These are phyloP conservation scores for Microtus pennsylvanicus DNA, from an alignment of 2,113 vertebrate species.

Conservation along the genomic window DNA sequence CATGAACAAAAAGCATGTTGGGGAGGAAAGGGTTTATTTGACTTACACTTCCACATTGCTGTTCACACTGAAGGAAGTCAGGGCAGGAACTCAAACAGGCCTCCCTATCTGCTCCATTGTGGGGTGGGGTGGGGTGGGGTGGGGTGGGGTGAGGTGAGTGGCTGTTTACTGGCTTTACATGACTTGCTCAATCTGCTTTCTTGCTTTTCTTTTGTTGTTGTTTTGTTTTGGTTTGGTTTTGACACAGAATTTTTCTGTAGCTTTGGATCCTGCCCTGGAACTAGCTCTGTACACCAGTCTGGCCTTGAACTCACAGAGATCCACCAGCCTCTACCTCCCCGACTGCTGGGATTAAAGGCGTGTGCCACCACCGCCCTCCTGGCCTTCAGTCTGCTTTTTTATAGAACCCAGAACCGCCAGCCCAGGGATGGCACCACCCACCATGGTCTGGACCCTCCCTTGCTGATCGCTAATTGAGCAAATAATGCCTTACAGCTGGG, in stretches of 20 bases:
- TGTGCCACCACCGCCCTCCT: fast-evolving
- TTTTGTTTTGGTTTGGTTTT: too few species aligned
- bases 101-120: neutral
- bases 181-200: neutral
- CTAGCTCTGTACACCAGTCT: too few species aligned
- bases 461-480: neutral
- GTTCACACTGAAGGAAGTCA: neutral
- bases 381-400: neutral
- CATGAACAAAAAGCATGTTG: neutral
- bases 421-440: neutral
- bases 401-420: neutral
- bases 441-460: neutral
- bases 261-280: too few species aligned
- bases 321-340: too few species aligned
- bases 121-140: neutral
- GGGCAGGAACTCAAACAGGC: neutral
- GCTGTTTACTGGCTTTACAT: neutral
- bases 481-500: neutral
- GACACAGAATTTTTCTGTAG: too few species aligned
- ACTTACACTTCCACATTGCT: neutral
- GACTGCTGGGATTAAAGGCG: too few species aligned
- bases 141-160: neutral
- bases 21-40: neutral
- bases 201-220: neutral
- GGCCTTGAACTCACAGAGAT: too few species aligned